These are phyloP conservation scores for Lynx canadensis DNA, from an alignment of 2,113 vertebrate species.

Conservation along the genomic window DNA sequence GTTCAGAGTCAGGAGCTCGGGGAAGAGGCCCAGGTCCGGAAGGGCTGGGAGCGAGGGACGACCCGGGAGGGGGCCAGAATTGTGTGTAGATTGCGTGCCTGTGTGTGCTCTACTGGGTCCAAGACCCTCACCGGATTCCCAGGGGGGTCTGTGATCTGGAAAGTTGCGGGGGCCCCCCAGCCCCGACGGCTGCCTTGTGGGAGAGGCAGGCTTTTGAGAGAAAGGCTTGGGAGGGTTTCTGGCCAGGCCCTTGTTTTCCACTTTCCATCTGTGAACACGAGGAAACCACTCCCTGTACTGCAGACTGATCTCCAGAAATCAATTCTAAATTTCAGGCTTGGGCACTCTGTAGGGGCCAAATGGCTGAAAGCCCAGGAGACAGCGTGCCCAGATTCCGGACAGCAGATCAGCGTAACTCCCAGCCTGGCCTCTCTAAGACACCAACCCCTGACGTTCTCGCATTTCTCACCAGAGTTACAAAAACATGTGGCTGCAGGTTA, in stretches of 20 bases:
- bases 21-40: neutral
- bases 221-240: neutral
- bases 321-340: neutral
- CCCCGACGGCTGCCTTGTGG: neutral
- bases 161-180: neutral
- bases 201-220: neutral
- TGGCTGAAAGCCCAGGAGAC: slow-evolving; percentile 50
- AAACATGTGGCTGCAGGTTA: slow-evolving; percentile 36
- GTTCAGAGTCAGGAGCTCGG: neutral
- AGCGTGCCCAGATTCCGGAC: slow-evolving; percentile 25
- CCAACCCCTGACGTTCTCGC: slow-evolving; percentile 1
- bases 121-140: neutral
- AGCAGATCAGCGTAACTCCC: neutral
- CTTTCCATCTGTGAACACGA: neutral
- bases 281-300: slow-evolving; percentile 42
- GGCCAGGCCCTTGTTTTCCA: neutral
- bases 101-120: fast-evolving
- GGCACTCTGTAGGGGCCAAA: neutral
- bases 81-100: fast-evolving
- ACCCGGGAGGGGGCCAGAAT: neutral
- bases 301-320: slow-evolving; percentile 20
- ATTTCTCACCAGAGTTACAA: neutral
- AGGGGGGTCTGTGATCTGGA: neutral
- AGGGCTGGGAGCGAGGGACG: neutral
- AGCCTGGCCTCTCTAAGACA: neutral